Evolutionary conservation across 2,888 invertebrate species (phyloP), one percentile per base, ranked within the genome.

Genomic region (Hypomecis punctinalis): DNA sequence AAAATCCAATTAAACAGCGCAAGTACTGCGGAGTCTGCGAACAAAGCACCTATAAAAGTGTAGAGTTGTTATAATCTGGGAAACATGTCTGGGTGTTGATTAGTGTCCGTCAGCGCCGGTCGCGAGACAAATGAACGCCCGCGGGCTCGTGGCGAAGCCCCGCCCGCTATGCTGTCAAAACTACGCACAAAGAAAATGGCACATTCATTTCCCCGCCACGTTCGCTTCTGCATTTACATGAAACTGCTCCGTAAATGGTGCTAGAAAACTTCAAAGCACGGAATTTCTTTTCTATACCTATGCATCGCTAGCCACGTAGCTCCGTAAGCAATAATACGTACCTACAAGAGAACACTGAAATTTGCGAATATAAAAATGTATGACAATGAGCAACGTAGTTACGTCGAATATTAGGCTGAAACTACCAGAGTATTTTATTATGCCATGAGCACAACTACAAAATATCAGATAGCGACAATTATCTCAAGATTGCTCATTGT

Each of bases 101-200:
- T 78, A 76, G 75, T 69, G 80, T 73, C 78, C 75, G 80, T 82
- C 80, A 81, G 72, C 80, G 70, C 73, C 69, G 67, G 63, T 66
- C 64, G 64, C 65, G 74, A 79, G 79, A 82, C 83, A 83, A 85
- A 84, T 84, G 81, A 68, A 70, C 63, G 59, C 63, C 71, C 68
- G 73, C 67, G 53, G 62, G 68, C 59, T 47, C 23, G 52, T 36
- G 54, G 48, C 63, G 69, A 61, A 63, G 69, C 67, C 68, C 76
- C 79, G 76, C 74, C 69, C 66, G 71, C 75, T 72, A 54, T 73
- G 71, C 74, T 75, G 77, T 76, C 70, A 76, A 75, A 80, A 79
- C 77, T 77, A 80, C 80, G 78, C 84, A 83, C 80, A 83, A 83
- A 82, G 78, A 80, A 77, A 76, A 78, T 77, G 76, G 72, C 78